Percentiles rank a stretch among this genome's conserved stretches.
phyloP scores from a whole-genome alignment of 1,140 invertebrate genomes.

The Agrilus planipennis region DNA sequence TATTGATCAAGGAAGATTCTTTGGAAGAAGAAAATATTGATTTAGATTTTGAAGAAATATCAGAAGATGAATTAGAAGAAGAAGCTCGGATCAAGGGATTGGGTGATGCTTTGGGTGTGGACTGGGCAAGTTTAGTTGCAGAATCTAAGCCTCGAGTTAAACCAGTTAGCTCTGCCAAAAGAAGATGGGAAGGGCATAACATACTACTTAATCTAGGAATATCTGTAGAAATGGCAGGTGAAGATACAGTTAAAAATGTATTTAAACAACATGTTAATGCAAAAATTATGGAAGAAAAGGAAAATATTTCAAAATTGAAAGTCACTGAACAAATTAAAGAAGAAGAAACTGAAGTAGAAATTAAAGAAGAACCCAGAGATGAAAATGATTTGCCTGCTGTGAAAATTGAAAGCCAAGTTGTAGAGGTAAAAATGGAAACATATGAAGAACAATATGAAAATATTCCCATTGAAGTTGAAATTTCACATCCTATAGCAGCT shows the following conservation, averaged over 20 bases:
- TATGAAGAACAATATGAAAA: constrained; percentile 15
- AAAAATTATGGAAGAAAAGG: constrained; percentile 18
- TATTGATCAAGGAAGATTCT: constrained; percentile 28
- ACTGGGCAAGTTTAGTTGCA: constrained; percentile 78
- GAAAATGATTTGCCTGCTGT: constrained; percentile 18
- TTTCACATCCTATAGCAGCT: constrained; percentile 44
- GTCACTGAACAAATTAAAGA: constrained; percentile 13
- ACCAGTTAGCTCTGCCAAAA: constrained; percentile 46
- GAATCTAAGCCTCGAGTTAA: constrained; percentile 41
- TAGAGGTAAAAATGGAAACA: constrained; percentile 7
- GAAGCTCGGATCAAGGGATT: constrained; percentile 57
- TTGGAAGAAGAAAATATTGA: constrained; percentile 49
- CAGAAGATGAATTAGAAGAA: constrained; percentile 76
- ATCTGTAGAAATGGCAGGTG: constrained; percentile 55
- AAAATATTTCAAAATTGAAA: constrained; percentile 11
- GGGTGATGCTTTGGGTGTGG: constrained; percentile 79
- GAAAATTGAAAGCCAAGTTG: constrained; percentile 22
- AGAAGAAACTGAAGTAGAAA: constrained; percentile 17
- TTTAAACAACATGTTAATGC: constrained; percentile 35
- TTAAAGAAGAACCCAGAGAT: constrained; percentile 14
- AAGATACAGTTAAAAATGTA: constrained; percentile 48
- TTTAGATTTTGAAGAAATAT: constrained; percentile 81
- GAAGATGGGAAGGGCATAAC: constrained; percentile 63
- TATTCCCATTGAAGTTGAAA: constrained; percentile 8
- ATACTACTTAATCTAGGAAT: constrained; percentile 61